Evolutionary conservation across 2,797 vertebrate genomes (phyloP), one percentile per base, ranked within the genome.

Genomic region (Cyclura pinguis): DNA sequence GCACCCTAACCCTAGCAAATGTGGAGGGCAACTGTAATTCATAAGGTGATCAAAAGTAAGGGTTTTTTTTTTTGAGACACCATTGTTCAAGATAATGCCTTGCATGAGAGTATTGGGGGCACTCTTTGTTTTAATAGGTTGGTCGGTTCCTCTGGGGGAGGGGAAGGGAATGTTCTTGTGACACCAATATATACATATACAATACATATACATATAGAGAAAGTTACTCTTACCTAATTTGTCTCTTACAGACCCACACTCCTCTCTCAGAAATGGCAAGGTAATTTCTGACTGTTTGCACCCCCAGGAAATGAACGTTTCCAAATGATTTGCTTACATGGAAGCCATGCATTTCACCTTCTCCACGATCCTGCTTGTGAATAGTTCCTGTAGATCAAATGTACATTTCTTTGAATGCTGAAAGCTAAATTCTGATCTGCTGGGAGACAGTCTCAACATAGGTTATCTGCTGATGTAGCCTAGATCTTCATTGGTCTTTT

Each of bases 281-380:
- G 80, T 92, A 91, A 91, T 93, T 92, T 91, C 85, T 82, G 87
- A 76, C 67, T 64, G 59, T 89, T 95, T 92, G 84, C 87, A 89
- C 84, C 90, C 87, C 42, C 88, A 88, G 67, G 84, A 93, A 93
- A 95, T 47, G 86, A 93, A 93, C 38, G 0, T 86, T 93, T 92
- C 88, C 50, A 86, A 86, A 86, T 59, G 47, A 16, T 80, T 18
- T 83, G 67, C 80, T 90, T 76, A 50, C 59, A 76, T 42, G 64
- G 85, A 93, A 82, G 14, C 64, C 55, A 72, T 78, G 86, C 84
- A 82, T 69, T 42, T 55, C 78, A 42, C 80, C 89, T 93, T 52
- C 91, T 91, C 91, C 74, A 89, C 88, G 85, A 93, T n/a, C 87
- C 93, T 77, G 89, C 80, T 92, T 92, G 76, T 67, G 80, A 81